Evolutionary conservation across 2,113 vertebrate species (phyloP).

Genomic region (Pseudolaguvia tuberculata): DNA sequence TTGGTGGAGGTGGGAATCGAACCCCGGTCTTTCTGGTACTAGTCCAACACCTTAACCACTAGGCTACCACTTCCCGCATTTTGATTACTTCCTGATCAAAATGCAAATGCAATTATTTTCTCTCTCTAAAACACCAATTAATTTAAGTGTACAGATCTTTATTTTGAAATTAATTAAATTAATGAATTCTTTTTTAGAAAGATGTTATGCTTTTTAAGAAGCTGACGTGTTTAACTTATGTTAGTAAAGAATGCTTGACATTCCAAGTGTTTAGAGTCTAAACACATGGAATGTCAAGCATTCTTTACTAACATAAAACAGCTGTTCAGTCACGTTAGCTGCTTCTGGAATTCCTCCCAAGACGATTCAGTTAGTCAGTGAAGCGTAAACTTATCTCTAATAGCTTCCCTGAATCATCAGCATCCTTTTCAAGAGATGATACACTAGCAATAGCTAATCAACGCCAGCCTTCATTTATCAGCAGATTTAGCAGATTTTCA

Average conservation of each 20-base stretch:
- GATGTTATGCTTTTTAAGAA: too few species aligned
- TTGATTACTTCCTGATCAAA: constrained; percentile 13
- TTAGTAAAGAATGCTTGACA: too few species aligned
- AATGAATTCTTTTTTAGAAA: too few species aligned
- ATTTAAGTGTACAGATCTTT: background rate
- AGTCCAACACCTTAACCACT: too few species aligned
- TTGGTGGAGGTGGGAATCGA: too few species aligned
- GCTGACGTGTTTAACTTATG: background rate
- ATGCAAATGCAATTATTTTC: constrained; percentile 13
- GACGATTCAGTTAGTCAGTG: background rate
- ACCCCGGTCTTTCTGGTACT: too few species aligned
- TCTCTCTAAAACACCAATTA: background rate
- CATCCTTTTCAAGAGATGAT: background rate
- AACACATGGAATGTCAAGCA: background rate
- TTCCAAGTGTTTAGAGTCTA: too few species aligned
- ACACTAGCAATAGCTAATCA: constrained; percentile 8
- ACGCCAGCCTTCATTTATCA: background rate
- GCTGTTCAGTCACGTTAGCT: background rate
- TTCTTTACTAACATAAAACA: background rate
- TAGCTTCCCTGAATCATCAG: constrained; percentile 4
- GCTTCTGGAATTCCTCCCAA: background rate
- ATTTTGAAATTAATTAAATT: too few species aligned
- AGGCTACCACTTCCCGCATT: too few species aligned
- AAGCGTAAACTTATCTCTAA: background rate
- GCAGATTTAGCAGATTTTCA: constrained; percentile 2